Percentiles rank a stretch among this genome's conserved stretches.
These are phyloP conservation scores for Adela reaumurella DNA, from an alignment of 2,888 invertebrate genomes.

Conservation along the genomic window DNA sequence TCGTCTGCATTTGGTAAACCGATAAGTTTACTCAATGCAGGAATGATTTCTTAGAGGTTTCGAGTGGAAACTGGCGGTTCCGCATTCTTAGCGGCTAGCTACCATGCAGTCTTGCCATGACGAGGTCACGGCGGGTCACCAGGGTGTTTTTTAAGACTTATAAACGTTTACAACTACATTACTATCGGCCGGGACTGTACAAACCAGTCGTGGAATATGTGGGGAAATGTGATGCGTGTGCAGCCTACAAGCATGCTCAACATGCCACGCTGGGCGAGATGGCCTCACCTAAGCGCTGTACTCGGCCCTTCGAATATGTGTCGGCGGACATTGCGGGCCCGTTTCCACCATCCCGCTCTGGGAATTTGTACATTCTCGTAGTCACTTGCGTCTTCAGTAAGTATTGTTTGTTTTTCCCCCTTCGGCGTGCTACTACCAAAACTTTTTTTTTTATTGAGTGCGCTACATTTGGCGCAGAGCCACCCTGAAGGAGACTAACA, in stretches of 20 bases:
- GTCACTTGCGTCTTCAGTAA: neutral
- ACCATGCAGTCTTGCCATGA: too few relatives aligned
- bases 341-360: neutral
- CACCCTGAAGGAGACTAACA: too few relatives aligned
- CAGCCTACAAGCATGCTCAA: slow-evolving; percentile 8
- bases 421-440: neutral
- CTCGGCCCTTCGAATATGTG: slow-evolving; percentile 15
- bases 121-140: slow-evolving; percentile 11
- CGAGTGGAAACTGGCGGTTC: neutral
- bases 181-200: slow-evolving; percentile 14
- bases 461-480: too few relatives aligned
- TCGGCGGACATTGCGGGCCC: slow-evolving; percentile 9
- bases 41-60: neutral
- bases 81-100: too few relatives aligned
- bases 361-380: neutral
- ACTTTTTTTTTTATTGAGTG: too few relatives aligned
- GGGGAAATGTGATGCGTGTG: slow-evolving; percentile 9
- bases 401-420: neutral
- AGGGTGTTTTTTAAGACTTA: slow-evolving; percentile 15
- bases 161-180: slow-evolving; percentile 10
- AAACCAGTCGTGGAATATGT: slow-evolving; percentile 9
- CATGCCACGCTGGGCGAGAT: slow-evolving; percentile 11
- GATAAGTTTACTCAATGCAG: too few relatives aligned
- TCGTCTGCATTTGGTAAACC: too few relatives aligned
- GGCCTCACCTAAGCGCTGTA: slow-evolving; percentile 14